Percentiles rank a stretch among this genome's conserved stretches.
phyloP scores from a whole-genome alignment of 2,888 invertebrate genomes.

The Protodeltote pygarga region DNA sequence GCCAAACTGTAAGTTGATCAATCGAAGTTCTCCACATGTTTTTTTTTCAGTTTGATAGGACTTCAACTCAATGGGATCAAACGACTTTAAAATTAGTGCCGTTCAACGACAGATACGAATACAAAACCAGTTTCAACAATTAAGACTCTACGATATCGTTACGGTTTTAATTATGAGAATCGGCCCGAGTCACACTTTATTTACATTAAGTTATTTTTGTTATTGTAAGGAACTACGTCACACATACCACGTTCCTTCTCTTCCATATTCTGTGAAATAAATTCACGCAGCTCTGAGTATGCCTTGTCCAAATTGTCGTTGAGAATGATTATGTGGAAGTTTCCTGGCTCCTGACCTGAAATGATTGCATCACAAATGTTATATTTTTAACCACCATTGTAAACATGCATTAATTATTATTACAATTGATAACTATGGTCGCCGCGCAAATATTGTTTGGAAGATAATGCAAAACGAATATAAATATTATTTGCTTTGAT shows the following conservation, averaged over 20 bases:
- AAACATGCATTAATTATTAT: constrained; percentile 18
- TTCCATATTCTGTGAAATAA: constrained; percentile 88
- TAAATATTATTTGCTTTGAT: too few relatives aligned
- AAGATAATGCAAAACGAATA: background rate
- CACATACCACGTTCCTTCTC: constrained; percentile 82
- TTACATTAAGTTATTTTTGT: constrained; percentile 12
- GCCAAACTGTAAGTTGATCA: too few relatives aligned
- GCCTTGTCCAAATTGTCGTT: constrained; percentile 94
- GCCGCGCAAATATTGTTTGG: constrained; percentile 3
- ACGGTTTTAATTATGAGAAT: too few relatives aligned
- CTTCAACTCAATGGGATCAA: too few relatives aligned
- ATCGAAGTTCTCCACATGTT: too few relatives aligned
- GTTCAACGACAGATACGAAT: too few relatives aligned
- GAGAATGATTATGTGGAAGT: constrained; percentile 93
- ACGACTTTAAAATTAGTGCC: too few relatives aligned
- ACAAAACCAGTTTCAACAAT: too few relatives aligned
- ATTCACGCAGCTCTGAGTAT: constrained; percentile 91
- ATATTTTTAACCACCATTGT: constrained; percentile 23
- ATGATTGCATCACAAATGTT: constrained; percentile 42
- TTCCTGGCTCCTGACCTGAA: constrained; percentile 88
- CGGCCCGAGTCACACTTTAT: constrained; percentile 11
- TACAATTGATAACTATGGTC: constrained; percentile 25
- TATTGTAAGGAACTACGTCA: too few relatives aligned
- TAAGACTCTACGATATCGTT: too few relatives aligned
- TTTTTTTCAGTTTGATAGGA: too few relatives aligned